These are phyloP conservation scores for Ceyx erithaca DNA, from an alignment of 2,797 vertebrate species.

Conservation along the genomic window DNA sequence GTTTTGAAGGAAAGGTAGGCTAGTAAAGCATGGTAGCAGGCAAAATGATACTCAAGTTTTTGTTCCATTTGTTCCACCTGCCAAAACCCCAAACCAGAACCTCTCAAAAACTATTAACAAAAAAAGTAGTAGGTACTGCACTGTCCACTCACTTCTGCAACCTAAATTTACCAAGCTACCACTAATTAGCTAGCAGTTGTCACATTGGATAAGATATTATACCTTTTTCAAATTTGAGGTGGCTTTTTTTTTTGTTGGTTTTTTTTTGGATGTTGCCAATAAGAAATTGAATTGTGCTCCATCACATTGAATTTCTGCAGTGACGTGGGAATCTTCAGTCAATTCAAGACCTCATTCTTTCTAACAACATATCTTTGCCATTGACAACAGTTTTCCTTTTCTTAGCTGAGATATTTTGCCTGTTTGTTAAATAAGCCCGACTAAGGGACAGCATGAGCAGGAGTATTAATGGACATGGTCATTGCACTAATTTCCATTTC, in stretches of 20 bases:
- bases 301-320: not conserved
- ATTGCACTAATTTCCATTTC: not conserved
- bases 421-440: not conserved
- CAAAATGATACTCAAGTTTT: not conserved
- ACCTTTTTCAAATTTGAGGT: not conserved
- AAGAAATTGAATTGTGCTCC: not conserved
- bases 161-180: not conserved
- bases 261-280: not conserved
- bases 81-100: not conserved
- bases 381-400: not conserved
- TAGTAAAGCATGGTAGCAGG: not conserved
- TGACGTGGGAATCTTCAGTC: not conserved
- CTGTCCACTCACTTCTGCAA: not conserved
- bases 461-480: not conserved
- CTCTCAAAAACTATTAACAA: not conserved
- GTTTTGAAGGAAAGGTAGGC: not conserved
- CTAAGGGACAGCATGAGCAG: not conserved
- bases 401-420: not conserved
- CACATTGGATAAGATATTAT: not conserved
- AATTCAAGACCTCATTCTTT: not conserved
- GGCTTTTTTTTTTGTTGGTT: not conserved
- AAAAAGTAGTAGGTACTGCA: not conserved
- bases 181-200: not conserved
- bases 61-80: not conserved
- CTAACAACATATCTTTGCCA: not conserved